phyloP scores from a whole-genome alignment of 2,113 vertebrate species.

The Paradoxurus hermaphroditus region DNA sequence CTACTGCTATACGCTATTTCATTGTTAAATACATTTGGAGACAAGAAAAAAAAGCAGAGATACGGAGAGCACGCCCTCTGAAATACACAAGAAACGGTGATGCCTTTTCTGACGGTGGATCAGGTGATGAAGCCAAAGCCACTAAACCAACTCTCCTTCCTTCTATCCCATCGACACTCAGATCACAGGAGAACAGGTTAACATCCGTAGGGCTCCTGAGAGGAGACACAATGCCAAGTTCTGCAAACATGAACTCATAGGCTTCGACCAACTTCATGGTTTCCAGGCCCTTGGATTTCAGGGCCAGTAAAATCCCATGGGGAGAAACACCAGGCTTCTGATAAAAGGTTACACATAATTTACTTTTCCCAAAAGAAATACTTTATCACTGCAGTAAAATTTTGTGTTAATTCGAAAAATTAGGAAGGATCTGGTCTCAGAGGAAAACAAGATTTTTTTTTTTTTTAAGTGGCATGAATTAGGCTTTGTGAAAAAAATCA shows the following conservation, averaged over 20 bases:
- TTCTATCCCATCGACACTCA: background rate
- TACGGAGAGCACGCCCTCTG: background rate
- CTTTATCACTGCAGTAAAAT: background rate
- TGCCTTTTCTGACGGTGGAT: background rate
- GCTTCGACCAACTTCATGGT: background rate
- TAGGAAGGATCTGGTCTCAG: background rate
- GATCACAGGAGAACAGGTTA: background rate
- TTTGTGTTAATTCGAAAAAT: background rate
- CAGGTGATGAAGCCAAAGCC: background rate
- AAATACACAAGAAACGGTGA: background rate
- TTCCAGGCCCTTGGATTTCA: background rate
- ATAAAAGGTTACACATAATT: background rate
- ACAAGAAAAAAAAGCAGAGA: background rate
- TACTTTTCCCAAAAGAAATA: background rate
- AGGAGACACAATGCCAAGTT: background rate
- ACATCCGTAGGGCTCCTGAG: background rate
- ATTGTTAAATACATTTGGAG: background rate
- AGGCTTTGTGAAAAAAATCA: conserved; percentile 8
- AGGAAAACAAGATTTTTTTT: background rate
- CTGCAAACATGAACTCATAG: background rate
- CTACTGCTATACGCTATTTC: background rate
- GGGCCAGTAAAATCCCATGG: background rate
- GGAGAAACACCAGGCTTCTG: background rate
- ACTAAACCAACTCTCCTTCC: background rate
- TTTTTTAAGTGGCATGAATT: background rate